Percentiles rank a stretch among this genome's conserved stretches.
Evolutionary conservation across 2,888 invertebrate genomes (phyloP).

Genomic region (Terebella lapidaria): DNA sequence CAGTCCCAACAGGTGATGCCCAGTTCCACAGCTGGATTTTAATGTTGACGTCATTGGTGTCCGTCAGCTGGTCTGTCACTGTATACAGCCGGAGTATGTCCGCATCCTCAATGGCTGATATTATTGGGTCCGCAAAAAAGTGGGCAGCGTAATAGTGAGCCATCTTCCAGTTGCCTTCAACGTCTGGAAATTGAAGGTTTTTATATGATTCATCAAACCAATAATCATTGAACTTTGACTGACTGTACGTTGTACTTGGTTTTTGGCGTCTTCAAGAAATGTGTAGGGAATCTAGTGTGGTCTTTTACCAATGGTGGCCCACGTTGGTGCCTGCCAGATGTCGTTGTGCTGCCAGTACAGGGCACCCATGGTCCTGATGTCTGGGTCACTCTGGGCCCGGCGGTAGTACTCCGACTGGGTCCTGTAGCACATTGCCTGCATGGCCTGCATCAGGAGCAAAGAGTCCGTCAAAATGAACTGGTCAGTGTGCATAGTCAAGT

Average conservation of each 20-base stretch:
- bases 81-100: conserved; percentile 12
- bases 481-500: not conserved
- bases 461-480: not conserved
- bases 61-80: not conserved
- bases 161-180: conserved; percentile 76
- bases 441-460: conserved; percentile 53
- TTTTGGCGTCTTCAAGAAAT: not conserved
- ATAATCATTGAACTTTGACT: too few relatives aligned
- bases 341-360: conserved; percentile 98
- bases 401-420: conserved; percentile 68
- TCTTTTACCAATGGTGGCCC: conserved; percentile 59
- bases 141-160: conserved; percentile 81
- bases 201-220: not conserved
- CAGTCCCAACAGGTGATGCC: not conserved
- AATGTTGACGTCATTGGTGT: not conserved
- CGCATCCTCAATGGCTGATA: conserved; percentile 47
- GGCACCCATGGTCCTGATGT: conserved; percentile 86
- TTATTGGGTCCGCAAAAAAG: conserved; percentile 67
- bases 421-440: conserved; percentile 83
- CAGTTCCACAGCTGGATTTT: not conserved
- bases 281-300: not conserved
- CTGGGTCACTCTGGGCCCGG: conserved; percentile 52
- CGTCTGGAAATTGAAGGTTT: conserved; percentile 60
- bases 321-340: conserved; percentile 94
- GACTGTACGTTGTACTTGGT: not conserved